Evolutionary conservation across 2,888 invertebrate genomes (phyloP), one percentile per base, ranked within the genome.

Genomic region (Tigriopus californicus): DNA sequence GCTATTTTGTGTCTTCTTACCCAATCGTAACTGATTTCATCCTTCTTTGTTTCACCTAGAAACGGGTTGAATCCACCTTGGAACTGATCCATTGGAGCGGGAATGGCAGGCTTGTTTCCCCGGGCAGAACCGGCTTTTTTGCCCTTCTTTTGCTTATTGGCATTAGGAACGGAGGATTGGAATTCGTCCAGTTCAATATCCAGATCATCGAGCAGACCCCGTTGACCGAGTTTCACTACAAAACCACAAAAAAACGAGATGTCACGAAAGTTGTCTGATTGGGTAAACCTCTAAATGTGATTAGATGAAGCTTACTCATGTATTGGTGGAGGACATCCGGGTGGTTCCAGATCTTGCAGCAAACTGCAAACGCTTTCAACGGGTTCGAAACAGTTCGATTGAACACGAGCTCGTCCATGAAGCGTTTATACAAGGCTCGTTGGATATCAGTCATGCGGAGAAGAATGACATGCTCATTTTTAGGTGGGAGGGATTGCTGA

Each of bases 291-390:
- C n/a, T n/a, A 54, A 54, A 3, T 15, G 41, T 33, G 41, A 52
- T 12, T 53, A 33, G 18, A 18, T n/a, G n/a, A 54, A 18, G 79
- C 69, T 88, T 88, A 67, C 81, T 83, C 61, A 91, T 71, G 68
- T 88, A 89, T 68, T 89, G 83, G 69, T 87, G 90, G 33, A 91
- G 70, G 18, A 91, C 87, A 70, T 91, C 91, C 0, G 91, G 90
- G 72, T 91, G 91, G 70, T 91, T 91, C 91, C 91, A 91, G 65
- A 91, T 90, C 78, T 80, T 66, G 70, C 94, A 95, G 70, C 97
- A 97, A 61, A 97, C 92, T 20, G 97, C 91, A 72, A 97, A 97
- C 1, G 97, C 94, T 72, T 94, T 94, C 60, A 98, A 75, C 0
- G 97, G 95, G 76, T 97, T 97, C 33, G 89, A 87, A 60, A 88